A percentile compares a stretch with the other conserved stretches of the same genome.
These are phyloP conservation scores for Hoplostethus atlanticus DNA, from an alignment of 2,797 vertebrate genomes.

Conservation along the genomic window DNA sequence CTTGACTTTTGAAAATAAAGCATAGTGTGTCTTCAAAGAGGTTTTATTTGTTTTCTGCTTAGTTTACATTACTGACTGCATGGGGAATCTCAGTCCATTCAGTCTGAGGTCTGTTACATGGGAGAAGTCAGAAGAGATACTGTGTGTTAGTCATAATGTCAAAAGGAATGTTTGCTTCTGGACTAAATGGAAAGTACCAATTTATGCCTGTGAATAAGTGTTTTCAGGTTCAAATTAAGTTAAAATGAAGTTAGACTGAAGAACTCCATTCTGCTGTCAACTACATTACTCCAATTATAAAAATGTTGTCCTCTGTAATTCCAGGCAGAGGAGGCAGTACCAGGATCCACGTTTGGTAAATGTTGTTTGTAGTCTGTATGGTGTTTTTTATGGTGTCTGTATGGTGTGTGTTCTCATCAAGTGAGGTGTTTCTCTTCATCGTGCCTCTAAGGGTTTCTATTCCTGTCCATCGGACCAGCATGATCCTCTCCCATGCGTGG, in stretches of 20 bases:
- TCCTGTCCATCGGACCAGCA: constrained; percentile 52
- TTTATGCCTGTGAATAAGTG: neutral
- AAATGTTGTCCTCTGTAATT: neutral
- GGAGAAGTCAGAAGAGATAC: constrained; percentile 7
- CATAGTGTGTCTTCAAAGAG: constrained; percentile 21
- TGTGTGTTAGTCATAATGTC: constrained; percentile 40
- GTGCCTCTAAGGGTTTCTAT: constrained; percentile 49
- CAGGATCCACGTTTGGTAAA: neutral
- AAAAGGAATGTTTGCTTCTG: constrained; percentile 18
- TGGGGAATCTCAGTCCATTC: neutral
- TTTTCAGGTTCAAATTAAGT: neutral
- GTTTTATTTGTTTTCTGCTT: neutral
- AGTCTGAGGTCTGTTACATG: neutral
- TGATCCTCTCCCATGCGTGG: constrained; percentile 43
- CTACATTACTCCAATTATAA: neutral
- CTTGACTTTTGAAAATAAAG: constrained; percentile 28
- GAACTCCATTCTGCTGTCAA: neutral
- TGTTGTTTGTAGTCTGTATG: too few species aligned
- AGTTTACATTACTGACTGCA: neutral
- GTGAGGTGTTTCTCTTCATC: constrained; percentile 24
- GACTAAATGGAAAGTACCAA: neutral
- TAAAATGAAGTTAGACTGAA: constrained; percentile 8
- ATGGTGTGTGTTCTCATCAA: constrained; percentile 6
- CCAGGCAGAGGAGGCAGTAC: neutral
- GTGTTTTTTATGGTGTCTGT: too few species aligned